Percentiles rank a stretch among this genome's conserved stretches.
phyloP scores from a whole-genome alignment of 2,888 invertebrate genomes.

The Aricia artaxerxes region DNA sequence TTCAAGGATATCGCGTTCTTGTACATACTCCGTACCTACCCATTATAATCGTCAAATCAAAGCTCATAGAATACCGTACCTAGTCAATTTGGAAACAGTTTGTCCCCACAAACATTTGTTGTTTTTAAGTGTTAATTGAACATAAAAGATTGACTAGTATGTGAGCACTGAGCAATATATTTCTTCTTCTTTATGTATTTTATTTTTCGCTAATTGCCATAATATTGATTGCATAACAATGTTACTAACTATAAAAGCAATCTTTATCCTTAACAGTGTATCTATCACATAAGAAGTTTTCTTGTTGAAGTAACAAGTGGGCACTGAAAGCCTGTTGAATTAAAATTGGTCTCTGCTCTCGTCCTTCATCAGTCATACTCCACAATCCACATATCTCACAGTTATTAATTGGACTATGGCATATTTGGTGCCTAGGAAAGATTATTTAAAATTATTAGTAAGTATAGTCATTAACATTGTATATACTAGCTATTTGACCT shows the following conservation, averaged over 20 bases:
- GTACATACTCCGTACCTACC: conserved; percentile 14
- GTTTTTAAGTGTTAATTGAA: neutral
- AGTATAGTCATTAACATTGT: too few species aligned
- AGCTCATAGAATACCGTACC: neutral
- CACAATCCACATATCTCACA: too few species aligned
- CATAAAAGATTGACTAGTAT: neutral
- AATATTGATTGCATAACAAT: conserved; percentile 10
- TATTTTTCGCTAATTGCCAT: neutral
- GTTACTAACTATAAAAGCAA: neutral
- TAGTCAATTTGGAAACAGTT: neutral
- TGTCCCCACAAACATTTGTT: neutral
- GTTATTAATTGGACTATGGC: too few species aligned
- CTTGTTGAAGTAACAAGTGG: too few species aligned
- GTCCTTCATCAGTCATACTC: too few species aligned
- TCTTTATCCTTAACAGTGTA: neutral
- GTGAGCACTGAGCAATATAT: neutral
- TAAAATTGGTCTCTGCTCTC: too few species aligned
- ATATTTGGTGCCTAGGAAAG: too few species aligned
- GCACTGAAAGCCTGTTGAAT: too few species aligned
- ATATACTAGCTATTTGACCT: too few species aligned
- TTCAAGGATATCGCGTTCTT: conserved; percentile 58
- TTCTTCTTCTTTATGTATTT: neutral
- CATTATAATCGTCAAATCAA: neutral
- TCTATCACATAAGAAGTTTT: too few species aligned
- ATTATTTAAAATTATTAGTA: too few species aligned